Conservation (phyloP, 2,113 vertebrate genomes). For the Struthidea cinerea region DNA sequence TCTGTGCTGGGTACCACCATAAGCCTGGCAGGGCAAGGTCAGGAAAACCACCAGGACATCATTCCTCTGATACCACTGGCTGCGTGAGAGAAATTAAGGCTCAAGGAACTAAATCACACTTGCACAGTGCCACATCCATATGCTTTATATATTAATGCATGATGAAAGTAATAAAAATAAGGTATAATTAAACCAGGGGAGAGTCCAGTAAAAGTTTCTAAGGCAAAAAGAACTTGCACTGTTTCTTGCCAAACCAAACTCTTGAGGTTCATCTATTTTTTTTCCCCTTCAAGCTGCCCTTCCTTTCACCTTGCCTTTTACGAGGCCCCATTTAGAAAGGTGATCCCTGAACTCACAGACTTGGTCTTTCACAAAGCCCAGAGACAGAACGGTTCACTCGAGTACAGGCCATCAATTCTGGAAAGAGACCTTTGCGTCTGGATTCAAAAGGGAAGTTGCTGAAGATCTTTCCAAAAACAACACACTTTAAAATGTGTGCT, state of each 20-base stretch:
- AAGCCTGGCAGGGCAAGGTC: background rate
- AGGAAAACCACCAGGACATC: background rate
- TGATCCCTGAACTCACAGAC: conserved; percentile 23
- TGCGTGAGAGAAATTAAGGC: background rate
- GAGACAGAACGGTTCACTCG: background rate
- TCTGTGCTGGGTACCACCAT: background rate
- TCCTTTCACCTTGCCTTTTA: conserved; percentile 56
- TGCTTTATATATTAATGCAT: background rate
- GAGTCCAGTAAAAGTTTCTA: background rate
- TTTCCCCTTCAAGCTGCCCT: conserved; percentile 16
- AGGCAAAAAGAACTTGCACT: background rate
- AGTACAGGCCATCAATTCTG: conserved; percentile 10
- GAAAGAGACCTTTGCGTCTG: background rate
- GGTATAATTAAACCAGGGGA: background rate
- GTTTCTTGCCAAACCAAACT: conserved; percentile 37
- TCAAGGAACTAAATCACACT: background rate
- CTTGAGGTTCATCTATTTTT: background rate
- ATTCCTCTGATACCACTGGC: background rate
- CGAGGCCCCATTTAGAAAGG: conserved; percentile 27
- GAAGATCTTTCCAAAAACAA: conserved; percentile 48
- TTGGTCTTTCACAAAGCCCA: background rate
- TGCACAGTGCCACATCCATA: background rate
- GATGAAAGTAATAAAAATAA: background rate
- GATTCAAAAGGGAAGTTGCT: conserved; percentile 14
- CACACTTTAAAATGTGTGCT: conserved; percentile 30